Evolutionary conservation across 2,113 vertebrate species (phyloP).

Genomic region (Monarcha castaneiventris): DNA sequence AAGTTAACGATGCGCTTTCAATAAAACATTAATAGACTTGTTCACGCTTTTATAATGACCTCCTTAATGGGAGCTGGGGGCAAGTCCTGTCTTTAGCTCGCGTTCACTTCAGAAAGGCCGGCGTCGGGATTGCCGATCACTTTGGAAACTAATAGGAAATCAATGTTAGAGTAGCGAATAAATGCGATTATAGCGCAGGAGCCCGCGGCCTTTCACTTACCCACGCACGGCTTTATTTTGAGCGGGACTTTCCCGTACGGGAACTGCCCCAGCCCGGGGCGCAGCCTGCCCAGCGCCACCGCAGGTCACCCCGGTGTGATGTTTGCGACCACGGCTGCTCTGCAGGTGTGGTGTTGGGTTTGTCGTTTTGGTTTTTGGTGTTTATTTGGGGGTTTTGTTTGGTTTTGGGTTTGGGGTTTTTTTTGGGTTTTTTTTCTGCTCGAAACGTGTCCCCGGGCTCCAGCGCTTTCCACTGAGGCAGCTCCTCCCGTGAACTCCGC

Average conservation of each 20-base stretch:
- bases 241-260: neutral
- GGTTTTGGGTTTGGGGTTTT: too few species aligned
- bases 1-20: conserved; percentile 97
- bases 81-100: conserved; percentile 72
- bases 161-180: conserved; percentile 68
- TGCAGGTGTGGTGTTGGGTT: neutral
- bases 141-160: conserved; percentile 74
- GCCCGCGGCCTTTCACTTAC: neutral
- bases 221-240: neutral
- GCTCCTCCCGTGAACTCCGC: neutral
- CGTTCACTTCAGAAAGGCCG: conserved; percentile 62
- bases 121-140: conserved; percentile 60
- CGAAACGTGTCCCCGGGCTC: neutral
- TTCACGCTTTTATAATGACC: conserved; percentile 95
- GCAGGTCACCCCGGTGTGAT: neutral
- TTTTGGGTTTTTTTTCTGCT: neutral
- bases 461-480: neutral
- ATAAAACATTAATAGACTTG: conserved; percentile 98
- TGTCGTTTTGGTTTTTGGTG: neutral
- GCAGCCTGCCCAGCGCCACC: neutral
- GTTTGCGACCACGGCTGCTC: neutral
- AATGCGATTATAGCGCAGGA: neutral
- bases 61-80: conserved; percentile 82
- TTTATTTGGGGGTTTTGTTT: neutral
- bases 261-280: neutral